phyloP scores from a whole-genome alignment of 2,797 vertebrate species.

The Aldrovandia affinis region DNA sequence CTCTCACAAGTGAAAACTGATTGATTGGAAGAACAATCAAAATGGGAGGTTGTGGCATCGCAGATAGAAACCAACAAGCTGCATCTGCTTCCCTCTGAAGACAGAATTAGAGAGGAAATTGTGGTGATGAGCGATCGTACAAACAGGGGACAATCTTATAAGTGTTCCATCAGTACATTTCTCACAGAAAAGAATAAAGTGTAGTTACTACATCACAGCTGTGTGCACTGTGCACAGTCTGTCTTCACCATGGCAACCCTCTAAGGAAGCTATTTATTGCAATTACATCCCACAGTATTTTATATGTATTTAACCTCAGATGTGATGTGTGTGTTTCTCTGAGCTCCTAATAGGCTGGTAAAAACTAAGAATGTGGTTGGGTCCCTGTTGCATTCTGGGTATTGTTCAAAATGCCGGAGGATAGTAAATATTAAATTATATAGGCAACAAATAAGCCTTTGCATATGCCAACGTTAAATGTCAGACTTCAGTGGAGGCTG shows the following conservation, averaged over 20 bases:
- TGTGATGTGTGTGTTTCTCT: not conserved
- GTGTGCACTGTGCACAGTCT: not conserved
- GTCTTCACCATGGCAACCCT: constrained; percentile 33
- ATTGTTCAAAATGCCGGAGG: not conserved
- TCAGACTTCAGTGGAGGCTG: constrained; percentile 13
- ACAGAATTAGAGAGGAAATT: not conserved
- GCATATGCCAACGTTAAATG: constrained; percentile 26
- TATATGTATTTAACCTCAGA: not conserved
- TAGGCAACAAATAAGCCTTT: constrained; percentile 19
- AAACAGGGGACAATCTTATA: not conserved
- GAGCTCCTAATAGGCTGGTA: not conserved
- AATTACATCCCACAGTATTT: constrained; percentile 10
- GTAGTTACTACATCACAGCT: not conserved
- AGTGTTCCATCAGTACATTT: constrained; percentile 3
- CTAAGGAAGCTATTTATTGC: constrained; percentile 29
- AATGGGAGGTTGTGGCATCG: not conserved
- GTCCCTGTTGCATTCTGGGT: constrained; percentile 4
- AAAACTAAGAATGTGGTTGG: not conserved
- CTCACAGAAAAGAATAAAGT: not conserved
- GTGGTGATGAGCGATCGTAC: not conserved
- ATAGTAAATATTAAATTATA: constrained; percentile 28
- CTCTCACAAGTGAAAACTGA: not conserved
- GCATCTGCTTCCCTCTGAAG: not conserved
- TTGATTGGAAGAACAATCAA: not conserved
- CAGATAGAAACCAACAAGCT: not conserved